Conservation (phyloP, 2,888 invertebrate species). For the Sisyra terminalis region DNA sequence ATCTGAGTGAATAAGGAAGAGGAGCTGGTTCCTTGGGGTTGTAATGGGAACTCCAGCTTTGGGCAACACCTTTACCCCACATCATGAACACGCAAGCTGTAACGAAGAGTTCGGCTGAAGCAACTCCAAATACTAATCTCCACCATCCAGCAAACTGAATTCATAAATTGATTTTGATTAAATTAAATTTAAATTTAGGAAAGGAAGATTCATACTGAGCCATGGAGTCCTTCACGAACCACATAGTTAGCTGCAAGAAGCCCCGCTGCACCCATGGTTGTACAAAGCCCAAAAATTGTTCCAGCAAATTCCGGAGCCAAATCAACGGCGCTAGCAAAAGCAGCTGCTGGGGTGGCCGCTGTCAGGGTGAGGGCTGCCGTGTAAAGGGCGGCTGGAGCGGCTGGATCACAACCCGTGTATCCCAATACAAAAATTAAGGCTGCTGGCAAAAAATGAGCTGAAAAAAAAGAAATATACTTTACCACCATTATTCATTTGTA, state of each 20-base stretch:
- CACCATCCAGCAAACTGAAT: slow-evolving; percentile 38
- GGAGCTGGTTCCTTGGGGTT: not conserved
- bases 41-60: slow-evolving; percentile 31
- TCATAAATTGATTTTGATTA: too few species aligned
- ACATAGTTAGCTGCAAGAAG: slow-evolving; percentile 37
- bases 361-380: slow-evolving; percentile 37
- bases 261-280: slow-evolving; percentile 38
- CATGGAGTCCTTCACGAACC: slow-evolving; percentile 37
- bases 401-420: slow-evolving; percentile 39
- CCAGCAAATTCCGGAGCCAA: slow-evolving; percentile 36
- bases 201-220: slow-evolving; percentile 25
- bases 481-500: too few species aligned
- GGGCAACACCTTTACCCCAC: slow-evolving; percentile 38
- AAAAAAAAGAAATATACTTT: too few species aligned
- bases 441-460: slow-evolving; percentile 39
- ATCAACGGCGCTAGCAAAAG: slow-evolving; percentile 39
- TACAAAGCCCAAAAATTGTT: slow-evolving; percentile 30
- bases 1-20: too few species aligned
- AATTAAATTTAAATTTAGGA: not conserved
- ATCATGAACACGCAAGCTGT: slow-evolving; percentile 37
- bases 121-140: slow-evolving; percentile 39
- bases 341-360: slow-evolving; percentile 39
- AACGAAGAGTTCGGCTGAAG: slow-evolving; percentile 35
- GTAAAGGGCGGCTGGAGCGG: slow-evolving; percentile 36
- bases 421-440: slow-evolving; percentile 39